Percentiles rank a stretch among this genome's conserved stretches.
These are phyloP conservation scores for Lycocorax pyrrhopterus DNA, from an alignment of 2,113 vertebrate genomes.

Conservation along the genomic window DNA sequence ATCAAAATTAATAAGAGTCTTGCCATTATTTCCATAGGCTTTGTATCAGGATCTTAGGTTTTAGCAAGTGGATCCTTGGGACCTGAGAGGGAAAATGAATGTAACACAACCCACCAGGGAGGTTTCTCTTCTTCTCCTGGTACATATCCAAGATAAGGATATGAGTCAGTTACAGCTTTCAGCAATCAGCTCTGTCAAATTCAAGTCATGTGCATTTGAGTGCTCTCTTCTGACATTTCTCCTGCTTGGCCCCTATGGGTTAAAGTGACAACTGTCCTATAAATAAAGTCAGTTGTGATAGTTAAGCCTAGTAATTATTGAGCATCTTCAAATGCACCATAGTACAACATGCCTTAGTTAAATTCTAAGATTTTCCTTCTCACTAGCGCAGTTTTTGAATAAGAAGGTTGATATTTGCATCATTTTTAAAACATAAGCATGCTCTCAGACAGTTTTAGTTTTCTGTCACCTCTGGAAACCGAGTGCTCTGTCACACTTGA, in stretches of 20 bases:
- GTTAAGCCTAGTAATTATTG: background rate
- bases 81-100: background rate
- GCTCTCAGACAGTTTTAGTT: background rate
- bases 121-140: background rate
- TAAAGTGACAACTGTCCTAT: background rate
- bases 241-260: background rate
- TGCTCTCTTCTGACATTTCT: background rate
- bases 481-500: background rate
- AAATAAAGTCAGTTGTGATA: background rate
- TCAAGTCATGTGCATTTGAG: background rate
- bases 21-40: background rate
- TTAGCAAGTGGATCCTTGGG: background rate
- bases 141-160: background rate
- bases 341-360: background rate
- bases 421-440: background rate
- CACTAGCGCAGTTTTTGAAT: rapidly evolving
- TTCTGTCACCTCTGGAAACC: background rate
- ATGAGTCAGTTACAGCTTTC: background rate
- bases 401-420: background rate
- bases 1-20: background rate
- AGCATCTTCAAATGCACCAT: background rate
- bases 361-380: background rate
- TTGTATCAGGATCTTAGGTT: background rate
- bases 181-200: background rate
- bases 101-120: background rate